Evolutionary conservation across 2,113 vertebrate genomes (phyloP).

Genomic region (Leuciscus idus): DNA sequence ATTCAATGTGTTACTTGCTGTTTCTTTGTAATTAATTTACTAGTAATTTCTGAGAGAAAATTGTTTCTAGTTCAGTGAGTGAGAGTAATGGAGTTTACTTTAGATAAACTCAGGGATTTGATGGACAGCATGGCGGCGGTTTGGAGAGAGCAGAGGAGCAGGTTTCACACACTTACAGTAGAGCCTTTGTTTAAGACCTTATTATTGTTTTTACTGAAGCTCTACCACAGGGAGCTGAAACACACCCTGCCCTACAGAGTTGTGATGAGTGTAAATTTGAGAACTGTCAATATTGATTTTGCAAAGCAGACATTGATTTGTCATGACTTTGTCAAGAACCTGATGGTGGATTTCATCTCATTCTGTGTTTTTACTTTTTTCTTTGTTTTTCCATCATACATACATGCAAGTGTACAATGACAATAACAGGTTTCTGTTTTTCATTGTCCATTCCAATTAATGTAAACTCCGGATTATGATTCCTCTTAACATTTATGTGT

Average conservation of each 20-base stretch:
- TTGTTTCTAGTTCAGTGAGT: neutral
- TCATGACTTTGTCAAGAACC: neutral
- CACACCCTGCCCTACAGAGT: constrained; percentile 40
- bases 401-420: neutral
- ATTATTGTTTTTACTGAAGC: constrained; percentile 57
- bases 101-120: constrained; percentile 26
- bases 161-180: constrained; percentile 55
- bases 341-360: neutral
- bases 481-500: neutral
- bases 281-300: constrained; percentile 53
- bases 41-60: too few species aligned
- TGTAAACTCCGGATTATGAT: neutral
- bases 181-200: constrained; percentile 58
- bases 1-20: too few species aligned
- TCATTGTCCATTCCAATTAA: neutral
- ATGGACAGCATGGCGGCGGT: constrained; percentile 45
- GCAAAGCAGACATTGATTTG: constrained; percentile 42
- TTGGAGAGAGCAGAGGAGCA: constrained; percentile 45
- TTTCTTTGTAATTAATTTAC: too few species aligned
- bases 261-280: constrained; percentile 41
- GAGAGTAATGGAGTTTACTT: neutral
- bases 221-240: constrained; percentile 34
- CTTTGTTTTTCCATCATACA: neutral
- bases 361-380: constrained; percentile 16
- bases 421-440: neutral